phyloP scores from a whole-genome alignment of 2,797 vertebrate species.

The Lophotriccus pileatus region DNA sequence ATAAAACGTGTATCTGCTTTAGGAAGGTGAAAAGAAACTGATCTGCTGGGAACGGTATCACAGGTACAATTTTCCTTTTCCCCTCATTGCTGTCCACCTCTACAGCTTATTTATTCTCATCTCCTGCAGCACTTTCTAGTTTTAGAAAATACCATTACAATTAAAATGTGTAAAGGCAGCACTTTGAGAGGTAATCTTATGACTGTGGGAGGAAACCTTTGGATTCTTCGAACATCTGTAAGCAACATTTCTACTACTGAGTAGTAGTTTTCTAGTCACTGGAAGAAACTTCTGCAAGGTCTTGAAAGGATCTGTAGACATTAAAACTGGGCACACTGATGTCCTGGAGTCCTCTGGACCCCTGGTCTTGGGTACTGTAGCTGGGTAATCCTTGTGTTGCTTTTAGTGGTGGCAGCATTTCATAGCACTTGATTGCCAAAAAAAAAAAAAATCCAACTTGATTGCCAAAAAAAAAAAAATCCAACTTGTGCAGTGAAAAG shows the following conservation, averaged over 20 bases:
- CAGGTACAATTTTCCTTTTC: background rate
- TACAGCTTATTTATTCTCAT: background rate
- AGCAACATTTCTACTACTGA: background rate
- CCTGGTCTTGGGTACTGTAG: background rate
- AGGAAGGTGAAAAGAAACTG: background rate
- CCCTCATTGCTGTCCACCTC: background rate
- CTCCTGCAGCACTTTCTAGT: background rate
- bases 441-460: background rate
- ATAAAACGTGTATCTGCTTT: background rate
- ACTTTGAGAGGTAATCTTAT: background rate
- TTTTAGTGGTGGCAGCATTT: background rate
- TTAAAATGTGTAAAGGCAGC: background rate
- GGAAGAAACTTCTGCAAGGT: background rate
- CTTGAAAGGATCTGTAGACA: background rate
- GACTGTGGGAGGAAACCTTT: rapidly evolving
- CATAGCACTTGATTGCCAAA: background rate
- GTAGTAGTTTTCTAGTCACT: background rate
- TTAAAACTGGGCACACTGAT: background rate
- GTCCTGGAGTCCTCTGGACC: background rate
- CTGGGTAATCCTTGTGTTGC: background rate
- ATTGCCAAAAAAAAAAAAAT: background rate
- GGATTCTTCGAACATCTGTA: background rate
- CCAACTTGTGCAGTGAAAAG: background rate
- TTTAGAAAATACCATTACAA: background rate
- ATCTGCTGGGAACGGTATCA: background rate